Percentiles rank a stretch among this genome's conserved stretches.
Conservation (phyloP, 2,113 vertebrate species). For the Kryptolebias marmoratus region DNA sequence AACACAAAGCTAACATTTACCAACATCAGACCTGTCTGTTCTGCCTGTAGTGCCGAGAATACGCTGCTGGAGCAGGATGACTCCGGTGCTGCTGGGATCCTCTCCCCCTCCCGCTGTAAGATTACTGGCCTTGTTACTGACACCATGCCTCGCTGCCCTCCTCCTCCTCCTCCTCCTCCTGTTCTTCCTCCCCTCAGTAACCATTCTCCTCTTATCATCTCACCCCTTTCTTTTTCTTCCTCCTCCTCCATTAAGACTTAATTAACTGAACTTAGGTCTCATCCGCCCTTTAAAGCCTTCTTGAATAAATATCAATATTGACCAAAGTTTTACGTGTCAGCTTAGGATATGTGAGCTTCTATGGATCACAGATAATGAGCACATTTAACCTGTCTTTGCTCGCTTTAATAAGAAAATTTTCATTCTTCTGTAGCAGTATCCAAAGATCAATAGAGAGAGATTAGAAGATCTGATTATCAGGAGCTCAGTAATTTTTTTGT, state of each 20-base stretch:
- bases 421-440: slow-evolving; percentile 35
- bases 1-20: slow-evolving; percentile 82
- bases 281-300: slow-evolving; percentile 42
- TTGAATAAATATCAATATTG: slow-evolving; percentile 68
- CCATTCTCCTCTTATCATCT: slow-evolving; percentile 48
- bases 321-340: slow-evolving; percentile 55
- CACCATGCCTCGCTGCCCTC: slow-evolving; percentile 51
- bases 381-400: slow-evolving; percentile 38
- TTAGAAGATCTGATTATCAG: slow-evolving; percentile 23
- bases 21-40: slow-evolving; percentile 78
- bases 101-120: slow-evolving; percentile 58
- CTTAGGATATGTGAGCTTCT: slow-evolving; percentile 35
- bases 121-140: slow-evolving; percentile 71
- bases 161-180: slow-evolving; percentile 44
- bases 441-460: slow-evolving; percentile 35
- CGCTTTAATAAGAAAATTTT: slow-evolving; percentile 24
- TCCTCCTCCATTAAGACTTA: slow-evolving; percentile 53
- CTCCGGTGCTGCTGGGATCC: slow-evolving; percentile 50
- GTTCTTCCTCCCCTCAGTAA: slow-evolving; percentile 23
- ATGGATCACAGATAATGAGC: slow-evolving; percentile 45
- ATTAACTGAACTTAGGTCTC: slow-evolving; percentile 60
- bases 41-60: slow-evolving; percentile 49
- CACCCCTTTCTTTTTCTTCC: slow-evolving; percentile 10
- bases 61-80: slow-evolving; percentile 48
- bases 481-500: background rate